phyloP scores from a whole-genome alignment of 2,888 invertebrate species.

The Saturnia pavonia region DNA sequence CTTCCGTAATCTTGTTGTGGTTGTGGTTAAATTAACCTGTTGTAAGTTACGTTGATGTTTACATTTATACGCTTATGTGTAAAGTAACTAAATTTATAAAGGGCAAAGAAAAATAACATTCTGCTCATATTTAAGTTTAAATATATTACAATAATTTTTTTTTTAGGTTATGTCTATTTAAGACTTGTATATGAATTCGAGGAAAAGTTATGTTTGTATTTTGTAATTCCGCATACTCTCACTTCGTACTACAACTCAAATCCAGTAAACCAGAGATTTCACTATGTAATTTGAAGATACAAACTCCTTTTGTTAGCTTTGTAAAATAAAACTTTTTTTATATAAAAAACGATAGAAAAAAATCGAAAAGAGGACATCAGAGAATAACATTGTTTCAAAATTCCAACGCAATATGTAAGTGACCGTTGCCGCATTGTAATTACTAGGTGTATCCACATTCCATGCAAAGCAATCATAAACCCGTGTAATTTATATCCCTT shows the following conservation, averaged over 20 bases:
- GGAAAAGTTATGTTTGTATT: too few relatives aligned
- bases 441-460: not conserved
- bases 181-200: too few relatives aligned
- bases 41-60: not conserved
- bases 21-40: not conserved
- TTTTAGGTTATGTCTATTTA: too few relatives aligned
- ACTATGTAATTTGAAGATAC: not conserved
- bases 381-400: not conserved
- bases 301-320: not conserved
- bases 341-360: not conserved
- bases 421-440: conserved; percentile 4
- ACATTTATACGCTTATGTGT: not conserved
- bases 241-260: not conserved
- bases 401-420: conserved; percentile 4
- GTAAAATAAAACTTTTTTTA: not conserved
- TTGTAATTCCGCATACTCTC: not conserved
- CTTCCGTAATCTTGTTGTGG: not conserved
- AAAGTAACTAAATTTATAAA: not conserved
- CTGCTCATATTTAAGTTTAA: not conserved
- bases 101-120: not conserved
- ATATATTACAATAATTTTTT: too few relatives aligned
- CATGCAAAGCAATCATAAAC: conserved; percentile 6
- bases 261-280: not conserved
- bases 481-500: conserved; percentile 12
- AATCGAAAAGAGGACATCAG: not conserved